Evolutionary conservation across 1,140 invertebrate species (phyloP), one percentile per base, ranked within the genome.

Genomic region (Colletes latitarsis): DNA sequence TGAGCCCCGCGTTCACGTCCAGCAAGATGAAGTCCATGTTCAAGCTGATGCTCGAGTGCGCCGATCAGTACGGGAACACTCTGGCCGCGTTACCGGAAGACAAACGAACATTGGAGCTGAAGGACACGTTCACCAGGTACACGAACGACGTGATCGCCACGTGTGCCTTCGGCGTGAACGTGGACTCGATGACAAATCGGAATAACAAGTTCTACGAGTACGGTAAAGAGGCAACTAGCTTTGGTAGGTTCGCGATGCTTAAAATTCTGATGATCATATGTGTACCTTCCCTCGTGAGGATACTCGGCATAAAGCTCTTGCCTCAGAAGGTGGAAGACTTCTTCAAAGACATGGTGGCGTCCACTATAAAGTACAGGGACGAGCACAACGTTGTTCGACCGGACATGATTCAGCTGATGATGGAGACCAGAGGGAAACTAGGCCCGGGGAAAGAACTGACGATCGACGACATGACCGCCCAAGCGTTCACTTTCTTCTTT

Each of bases 121-220:
- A 93, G 76, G 91, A 93, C 43, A 53, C 89, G 17, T 92, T 93
- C 63, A 90, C 90, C 6, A 86, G 91, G 71, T 93, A 91, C 55
- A 91, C 93, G 0, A 92, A 92, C 76, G 93, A 94, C 76, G 92
- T 93, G 14, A 94, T 94, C 30, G 93, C 92, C 17, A 92, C 89
- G 0, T 88, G 88, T 41, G 92, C 93, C 0, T 94, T 93, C 74
- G 92, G 93, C 0, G 60, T 93, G 0, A 88, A 82, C 66, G 82
- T 88, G 0, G 85, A 94, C 77, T 83, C 85, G 0, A 81, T 87
- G 70, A 70, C 39, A n/a, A 39, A 87, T 3, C 70, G n/a, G 1
- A 68, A 89, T 0, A 92, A 92, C 14, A 86, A 90, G 41, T 93
- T 93, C 58, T 92, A 90, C 72, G 41, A 81, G 0, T 84, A 88